phyloP scores from a whole-genome alignment of 2,797 vertebrate species.

The Poecile montanus region DNA sequence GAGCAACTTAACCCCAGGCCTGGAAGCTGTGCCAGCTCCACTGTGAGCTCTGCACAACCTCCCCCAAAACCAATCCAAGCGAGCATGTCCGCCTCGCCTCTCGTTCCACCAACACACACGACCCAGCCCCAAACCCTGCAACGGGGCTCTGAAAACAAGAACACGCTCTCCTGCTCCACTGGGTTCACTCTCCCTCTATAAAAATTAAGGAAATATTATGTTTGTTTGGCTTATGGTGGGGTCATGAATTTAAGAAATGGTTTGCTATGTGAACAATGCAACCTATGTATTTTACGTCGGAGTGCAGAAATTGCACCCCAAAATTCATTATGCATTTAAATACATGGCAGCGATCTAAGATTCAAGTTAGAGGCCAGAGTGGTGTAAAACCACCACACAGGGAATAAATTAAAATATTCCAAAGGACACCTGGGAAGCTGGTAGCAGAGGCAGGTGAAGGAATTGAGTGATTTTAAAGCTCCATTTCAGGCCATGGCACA shows the following conservation, averaged over 20 bases:
- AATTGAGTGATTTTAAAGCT: background rate
- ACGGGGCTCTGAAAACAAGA: background rate
- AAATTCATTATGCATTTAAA: background rate
- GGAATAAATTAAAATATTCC: background rate
- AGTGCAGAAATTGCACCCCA: background rate
- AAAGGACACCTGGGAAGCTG: background rate
- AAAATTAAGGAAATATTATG: background rate
- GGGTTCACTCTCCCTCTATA: background rate
- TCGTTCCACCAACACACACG: accelerated
- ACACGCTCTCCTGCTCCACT: background rate
- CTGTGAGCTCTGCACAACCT: background rate
- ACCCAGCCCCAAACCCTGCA: background rate
- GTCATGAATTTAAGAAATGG: background rate
- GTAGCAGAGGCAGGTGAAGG: background rate
- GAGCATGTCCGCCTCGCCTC: background rate
- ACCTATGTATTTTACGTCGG: accelerated
- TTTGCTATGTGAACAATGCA: background rate
- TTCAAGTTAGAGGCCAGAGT: background rate
- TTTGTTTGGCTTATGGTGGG: background rate
- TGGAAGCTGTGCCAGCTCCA: slow-evolving; percentile 55
- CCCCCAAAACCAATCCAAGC: background rate
- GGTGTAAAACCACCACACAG: background rate
- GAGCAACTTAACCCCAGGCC: slow-evolving; percentile 63
- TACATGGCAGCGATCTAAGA: background rate
- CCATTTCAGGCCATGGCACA: background rate